Base-by-base conservation (phyloP, 2,888 invertebrate species). In the Pyrrhia umbra region DNA sequence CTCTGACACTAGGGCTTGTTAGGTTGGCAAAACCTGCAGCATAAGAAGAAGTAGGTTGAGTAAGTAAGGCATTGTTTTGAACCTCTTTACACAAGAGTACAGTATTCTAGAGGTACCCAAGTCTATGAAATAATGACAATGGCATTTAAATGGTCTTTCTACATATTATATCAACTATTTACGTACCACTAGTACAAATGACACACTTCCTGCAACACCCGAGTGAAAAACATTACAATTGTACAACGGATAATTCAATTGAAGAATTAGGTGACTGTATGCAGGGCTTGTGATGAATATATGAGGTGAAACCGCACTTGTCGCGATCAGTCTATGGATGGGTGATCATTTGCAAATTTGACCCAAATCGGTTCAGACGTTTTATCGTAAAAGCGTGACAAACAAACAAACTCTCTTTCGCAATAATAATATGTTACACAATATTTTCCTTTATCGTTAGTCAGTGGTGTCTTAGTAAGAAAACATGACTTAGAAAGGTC, bases 201-300 rank as follows among this genome's bases (percentile, higher is more conserved):
- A 63, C 63, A 34, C 8, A 43, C 34, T 16, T 62, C 62, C 62
- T 18, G 5, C 13, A 2, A 5, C n/a, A 30, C 8, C 30, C 13
- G 23, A 1, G 20, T 16, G 59, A 21, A 16, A 42, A 62, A 62
- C 42, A 50, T 42, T 42, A 37, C 25, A 25, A 25, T 61, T 61
- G 15, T 30, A 5, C n/a, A n/a, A 1, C n/a, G 34, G 4, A 21
- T 56, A 43, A 57, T 25, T 59, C 6, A 45, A 46, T 46, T 58
- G 37, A n/a, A 27, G 0, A 58, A 58, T 16, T 60, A n/a, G 34
- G 45, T 58, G 45, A 37, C 3, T 1, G 15, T 21, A 10, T 43
- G 42, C 2, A n/a, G n/a, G 18, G 30, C n/a, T 16, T 27, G n/a
- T 21, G 15, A 23, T 20, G 34, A n/a, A 34, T 23, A 6, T 23